Conservation (phyloP, 2,888 invertebrate species). For the Amaurobius ferox region DNA sequence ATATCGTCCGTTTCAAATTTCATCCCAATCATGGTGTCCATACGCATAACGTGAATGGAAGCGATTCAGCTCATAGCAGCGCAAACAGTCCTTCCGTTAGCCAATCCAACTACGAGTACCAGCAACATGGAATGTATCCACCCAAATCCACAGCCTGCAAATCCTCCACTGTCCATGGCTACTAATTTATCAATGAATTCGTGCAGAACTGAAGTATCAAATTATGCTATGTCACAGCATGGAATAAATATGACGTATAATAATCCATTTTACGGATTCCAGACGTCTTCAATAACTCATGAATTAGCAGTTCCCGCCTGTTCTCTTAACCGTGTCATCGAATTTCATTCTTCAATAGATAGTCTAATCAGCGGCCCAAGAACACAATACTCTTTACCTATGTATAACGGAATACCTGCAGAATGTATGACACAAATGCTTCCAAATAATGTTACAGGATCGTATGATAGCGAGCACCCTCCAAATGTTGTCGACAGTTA, state of each 20-base stretch:
- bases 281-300: neutral
- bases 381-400: neutral
- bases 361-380: neutral
- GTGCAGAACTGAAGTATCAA: slow-evolving; percentile 1
- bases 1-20: neutral
- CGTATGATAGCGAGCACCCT: too few relatives aligned
- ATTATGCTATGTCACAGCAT: neutral
- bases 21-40: neutral
- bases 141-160: neutral
- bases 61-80: slow-evolving; percentile 12
- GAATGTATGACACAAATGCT: neutral
- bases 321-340: neutral
- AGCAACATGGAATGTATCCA: neutral
- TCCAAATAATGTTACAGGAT: too few relatives aligned
- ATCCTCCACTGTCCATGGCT: neutral
- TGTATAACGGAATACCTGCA: neutral
- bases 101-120: neutral
- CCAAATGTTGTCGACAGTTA: too few relatives aligned
- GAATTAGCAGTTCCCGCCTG: neutral
- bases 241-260: neutral
- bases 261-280: neutral
- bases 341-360: neutral
- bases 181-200: neutral
- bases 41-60: neutral
- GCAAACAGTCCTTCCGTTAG: neutral